These are phyloP conservation scores for Drosophila birchii DNA, from an alignment of 2,888 invertebrate genomes.

Conservation along the genomic window DNA sequence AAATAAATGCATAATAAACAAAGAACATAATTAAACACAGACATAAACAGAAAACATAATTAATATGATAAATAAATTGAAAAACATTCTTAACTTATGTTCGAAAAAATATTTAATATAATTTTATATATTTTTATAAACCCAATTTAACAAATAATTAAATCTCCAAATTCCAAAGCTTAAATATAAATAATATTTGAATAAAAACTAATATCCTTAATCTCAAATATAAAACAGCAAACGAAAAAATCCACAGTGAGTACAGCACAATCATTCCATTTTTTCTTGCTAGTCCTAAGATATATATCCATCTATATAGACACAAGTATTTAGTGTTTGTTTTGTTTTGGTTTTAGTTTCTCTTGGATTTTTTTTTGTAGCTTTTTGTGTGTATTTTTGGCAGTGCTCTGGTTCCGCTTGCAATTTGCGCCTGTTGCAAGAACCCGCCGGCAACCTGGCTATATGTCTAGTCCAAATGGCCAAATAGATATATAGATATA, in stretches of 20 bases:
- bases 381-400: slow-evolving; percentile 17
- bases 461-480: slow-evolving; percentile 5
- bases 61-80: background rate
- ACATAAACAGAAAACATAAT: too few relatives aligned
- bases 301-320: background rate
- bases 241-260: background rate
- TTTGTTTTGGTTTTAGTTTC: slow-evolving; percentile 11
- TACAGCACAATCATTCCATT: background rate
- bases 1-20: background rate
- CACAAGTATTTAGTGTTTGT: slow-evolving; percentile 26
- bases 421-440: slow-evolving; percentile 71
- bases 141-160: background rate
- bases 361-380: slow-evolving; percentile 10
- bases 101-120: too few relatives aligned
- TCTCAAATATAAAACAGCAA: too few relatives aligned
- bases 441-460: slow-evolving; percentile 30
- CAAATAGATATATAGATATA: slow-evolving; percentile 17
- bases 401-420: slow-evolving; percentile 63
- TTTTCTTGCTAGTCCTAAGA: background rate
- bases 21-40: too few relatives aligned
- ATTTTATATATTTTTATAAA: background rate
- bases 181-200: too few relatives aligned
- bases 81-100: too few relatives aligned
- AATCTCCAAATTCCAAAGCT: background rate
- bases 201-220: too few relatives aligned